These are phyloP conservation scores for Drosophila pseudotalamancana DNA, from an alignment of 2,888 invertebrate genomes.

Conservation along the genomic window DNA sequence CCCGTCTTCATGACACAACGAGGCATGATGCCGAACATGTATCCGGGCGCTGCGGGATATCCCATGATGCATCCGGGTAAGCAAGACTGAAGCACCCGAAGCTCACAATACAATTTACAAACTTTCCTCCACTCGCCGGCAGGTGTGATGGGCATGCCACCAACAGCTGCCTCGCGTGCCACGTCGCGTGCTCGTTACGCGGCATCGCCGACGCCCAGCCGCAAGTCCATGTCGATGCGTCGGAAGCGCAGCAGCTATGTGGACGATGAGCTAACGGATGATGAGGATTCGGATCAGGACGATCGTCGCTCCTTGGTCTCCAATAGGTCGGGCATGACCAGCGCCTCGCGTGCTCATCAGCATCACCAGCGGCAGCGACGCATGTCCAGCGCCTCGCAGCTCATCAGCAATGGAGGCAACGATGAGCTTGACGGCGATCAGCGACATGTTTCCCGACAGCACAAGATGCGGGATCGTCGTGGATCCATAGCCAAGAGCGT, in stretches of 20 bases:
- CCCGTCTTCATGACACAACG: conserved; percentile 83
- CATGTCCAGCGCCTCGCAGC: conserved; percentile 81
- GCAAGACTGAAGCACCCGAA: neutral
- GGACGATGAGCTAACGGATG: conserved; percentile 85
- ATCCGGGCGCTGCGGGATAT: conserved; percentile 82
- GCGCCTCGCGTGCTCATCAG: conserved; percentile 64
- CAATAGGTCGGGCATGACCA: conserved; percentile 81
- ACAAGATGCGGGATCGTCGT: conserved; percentile 71
- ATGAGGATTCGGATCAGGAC: conserved; percentile 87
- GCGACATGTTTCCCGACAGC: conserved; percentile 48
- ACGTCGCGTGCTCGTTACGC: conserved; percentile 88
- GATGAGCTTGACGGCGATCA: conserved; percentile 72
- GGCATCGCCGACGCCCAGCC: conserved; percentile 89
- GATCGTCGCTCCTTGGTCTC: conserved; percentile 84
- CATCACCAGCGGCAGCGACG: conserved; percentile 71
- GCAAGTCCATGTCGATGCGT: conserved; percentile 88
- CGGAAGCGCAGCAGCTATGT: conserved; percentile 84
- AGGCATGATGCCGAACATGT: conserved; percentile 80
- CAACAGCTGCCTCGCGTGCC: conserved; percentile 84
- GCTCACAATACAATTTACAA: too few species aligned
- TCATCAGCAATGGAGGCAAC: conserved; percentile 52
- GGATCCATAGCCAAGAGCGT: conserved; percentile 79
- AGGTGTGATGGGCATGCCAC: conserved; percentile 82
- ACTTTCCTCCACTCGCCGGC: neutral
- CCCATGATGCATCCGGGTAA: conserved; percentile 84